Evolutionary conservation across 1,140 invertebrate species (phyloP).

Genomic region (Sminthurides bifidus): DNA sequence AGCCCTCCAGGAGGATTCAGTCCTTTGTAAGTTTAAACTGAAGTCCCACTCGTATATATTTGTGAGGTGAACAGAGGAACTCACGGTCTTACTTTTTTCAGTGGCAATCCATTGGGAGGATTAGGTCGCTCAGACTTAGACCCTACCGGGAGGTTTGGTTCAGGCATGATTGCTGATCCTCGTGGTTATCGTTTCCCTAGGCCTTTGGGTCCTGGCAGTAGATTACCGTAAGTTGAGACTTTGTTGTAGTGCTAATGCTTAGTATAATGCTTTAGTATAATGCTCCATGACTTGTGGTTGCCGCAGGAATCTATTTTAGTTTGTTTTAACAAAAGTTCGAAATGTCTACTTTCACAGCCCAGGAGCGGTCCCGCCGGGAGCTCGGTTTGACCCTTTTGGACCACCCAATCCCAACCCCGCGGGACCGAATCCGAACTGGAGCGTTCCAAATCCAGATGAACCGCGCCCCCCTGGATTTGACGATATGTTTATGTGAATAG

Average conservation of each 20-base stretch:
- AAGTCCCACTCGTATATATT: too few relatives aligned
- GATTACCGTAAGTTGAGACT: not conserved
- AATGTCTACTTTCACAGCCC: conserved; percentile 5
- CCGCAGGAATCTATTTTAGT: too few relatives aligned
- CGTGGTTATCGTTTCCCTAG: conserved; percentile 19
- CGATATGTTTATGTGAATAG: conserved; percentile 29
- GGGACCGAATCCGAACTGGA: conserved; percentile 6
- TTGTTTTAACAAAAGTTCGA: not conserved
- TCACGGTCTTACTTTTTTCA: too few relatives aligned
- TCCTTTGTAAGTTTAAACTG: conserved; percentile 4
- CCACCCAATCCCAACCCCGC: conserved; percentile 10
- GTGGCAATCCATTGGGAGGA: too few relatives aligned
- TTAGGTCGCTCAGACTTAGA: conserved; percentile 27
- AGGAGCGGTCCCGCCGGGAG: conserved; percentile 15
- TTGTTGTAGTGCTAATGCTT: too few relatives aligned
- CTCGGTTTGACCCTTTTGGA: conserved; percentile 28
- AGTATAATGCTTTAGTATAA: too few relatives aligned
- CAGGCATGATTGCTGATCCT: conserved; percentile 26
- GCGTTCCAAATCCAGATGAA: conserved; percentile 26
- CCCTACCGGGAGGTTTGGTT: conserved; percentile 25
- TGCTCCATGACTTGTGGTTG: too few relatives aligned
- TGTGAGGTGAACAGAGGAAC: too few relatives aligned
- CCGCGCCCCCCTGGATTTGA: conserved; percentile 26
- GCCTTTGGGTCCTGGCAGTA: not conserved
- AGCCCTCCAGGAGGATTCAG: conserved; percentile 6